A percentile compares a stretch with the other conserved stretches of the same genome.
These are phyloP conservation scores for Pseudachorutes palmiensis DNA, from an alignment of 1,140 invertebrate species.

Conservation along the genomic window DNA sequence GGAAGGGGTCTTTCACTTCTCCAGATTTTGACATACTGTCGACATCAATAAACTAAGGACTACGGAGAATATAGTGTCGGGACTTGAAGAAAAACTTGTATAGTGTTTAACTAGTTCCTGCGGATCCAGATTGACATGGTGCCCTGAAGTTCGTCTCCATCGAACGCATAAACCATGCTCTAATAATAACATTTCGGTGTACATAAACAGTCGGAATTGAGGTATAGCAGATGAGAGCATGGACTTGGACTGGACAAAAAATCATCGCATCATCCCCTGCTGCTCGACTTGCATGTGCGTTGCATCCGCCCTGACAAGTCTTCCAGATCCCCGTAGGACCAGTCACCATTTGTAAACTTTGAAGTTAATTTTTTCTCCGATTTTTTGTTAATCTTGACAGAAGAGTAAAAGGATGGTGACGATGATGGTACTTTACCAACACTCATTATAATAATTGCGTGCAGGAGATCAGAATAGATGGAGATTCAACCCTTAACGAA, in stretches of 20 bases:
- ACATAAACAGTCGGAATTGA: slow-evolving; percentile 7
- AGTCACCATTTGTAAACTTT: slow-evolving; percentile 9
- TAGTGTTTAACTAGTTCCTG: neutral
- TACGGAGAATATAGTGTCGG: neutral
- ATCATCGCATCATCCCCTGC: neutral
- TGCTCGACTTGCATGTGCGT: neutral
- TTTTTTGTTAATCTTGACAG: neutral
- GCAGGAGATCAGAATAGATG: neutral
- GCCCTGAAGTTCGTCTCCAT: neutral
- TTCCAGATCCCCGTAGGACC: neutral
- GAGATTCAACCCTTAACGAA: neutral
- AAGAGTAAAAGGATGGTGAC: neutral
- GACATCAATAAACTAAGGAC: neutral
- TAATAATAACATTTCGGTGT: slow-evolving; percentile 7
- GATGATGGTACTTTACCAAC: slow-evolving; percentile 9
- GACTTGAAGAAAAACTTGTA: neutral
- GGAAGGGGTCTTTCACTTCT: neutral
- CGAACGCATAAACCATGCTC: neutral
- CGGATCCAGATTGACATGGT: slow-evolving; percentile 1
- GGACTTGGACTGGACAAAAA: slow-evolving; percentile 4
- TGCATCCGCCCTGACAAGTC: neutral
- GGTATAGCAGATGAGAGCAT: neutral
- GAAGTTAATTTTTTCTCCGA: too few species aligned
- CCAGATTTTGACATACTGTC: too few species aligned
- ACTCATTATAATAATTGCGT: neutral